phyloP scores from a whole-genome alignment of 2,888 invertebrate genomes.

The Hartigia nigra region DNA sequence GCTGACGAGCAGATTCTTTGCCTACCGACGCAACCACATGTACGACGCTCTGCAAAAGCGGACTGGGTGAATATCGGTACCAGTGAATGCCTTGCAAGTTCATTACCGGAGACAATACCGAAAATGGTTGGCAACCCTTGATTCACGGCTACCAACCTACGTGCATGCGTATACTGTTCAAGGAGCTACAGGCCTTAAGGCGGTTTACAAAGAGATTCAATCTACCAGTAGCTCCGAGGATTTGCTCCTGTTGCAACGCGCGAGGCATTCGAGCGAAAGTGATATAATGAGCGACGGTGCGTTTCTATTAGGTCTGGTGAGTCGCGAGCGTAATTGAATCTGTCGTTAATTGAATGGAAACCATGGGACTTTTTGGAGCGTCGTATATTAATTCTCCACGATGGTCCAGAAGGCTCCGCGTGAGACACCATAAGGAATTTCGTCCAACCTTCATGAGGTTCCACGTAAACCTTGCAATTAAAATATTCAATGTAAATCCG shows the following conservation, averaged over 20 bases:
- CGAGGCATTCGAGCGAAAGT: constrained; percentile 6
- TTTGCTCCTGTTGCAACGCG: constrained; percentile 6
- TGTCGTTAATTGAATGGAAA: not conserved
- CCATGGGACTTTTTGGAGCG: not conserved
- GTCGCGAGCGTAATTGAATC: constrained; percentile 7
- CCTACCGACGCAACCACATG: not conserved
- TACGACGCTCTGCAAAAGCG: not conserved
- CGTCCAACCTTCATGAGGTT: not conserved
- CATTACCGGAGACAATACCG: not conserved
- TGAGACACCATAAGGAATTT: not conserved
- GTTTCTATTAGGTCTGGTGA: not conserved
- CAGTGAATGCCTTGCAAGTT: not conserved
- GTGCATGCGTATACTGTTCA: not conserved
- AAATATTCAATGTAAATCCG: not conserved
- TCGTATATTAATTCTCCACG: not conserved
- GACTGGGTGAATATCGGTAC: not conserved
- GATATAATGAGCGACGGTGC: constrained; percentile 2
- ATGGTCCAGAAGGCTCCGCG: not conserved
- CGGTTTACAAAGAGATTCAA: constrained; percentile 5
- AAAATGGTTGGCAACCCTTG: not conserved
- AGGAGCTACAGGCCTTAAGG: not conserved
- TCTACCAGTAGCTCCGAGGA: constrained; percentile 2
- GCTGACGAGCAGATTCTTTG: constrained; percentile 32
- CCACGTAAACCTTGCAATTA: not conserved
- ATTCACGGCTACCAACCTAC: not conserved